These are phyloP conservation scores for Sebastes matsubarae DNA, from an alignment of 2,797 vertebrate genomes.

Conservation along the genomic window DNA sequence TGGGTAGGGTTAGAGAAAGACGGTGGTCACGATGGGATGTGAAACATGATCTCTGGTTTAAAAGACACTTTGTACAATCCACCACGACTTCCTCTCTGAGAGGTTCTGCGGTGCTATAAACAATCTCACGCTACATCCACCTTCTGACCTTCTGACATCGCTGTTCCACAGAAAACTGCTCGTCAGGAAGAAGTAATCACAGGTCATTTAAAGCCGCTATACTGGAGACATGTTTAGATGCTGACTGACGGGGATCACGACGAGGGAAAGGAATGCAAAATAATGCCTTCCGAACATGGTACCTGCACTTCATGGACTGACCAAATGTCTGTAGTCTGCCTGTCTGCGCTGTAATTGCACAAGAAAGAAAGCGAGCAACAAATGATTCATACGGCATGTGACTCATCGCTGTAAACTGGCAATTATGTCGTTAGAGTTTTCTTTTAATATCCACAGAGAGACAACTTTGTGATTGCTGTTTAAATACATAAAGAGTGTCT, in stretches of 20 bases:
- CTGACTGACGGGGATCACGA: background rate
- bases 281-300: background rate
- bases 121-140: background rate
- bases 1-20: background rate
- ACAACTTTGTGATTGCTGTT: background rate
- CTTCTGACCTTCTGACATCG: background rate
- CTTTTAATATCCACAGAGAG: background rate
- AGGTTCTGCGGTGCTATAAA: background rate
- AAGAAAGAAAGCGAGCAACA: background rate
- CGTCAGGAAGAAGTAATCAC: background rate
- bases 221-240: background rate
- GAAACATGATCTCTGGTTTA: background rate
- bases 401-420: constrained; percentile 7
- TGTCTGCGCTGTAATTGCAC: constrained; percentile 12
- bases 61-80: background rate
- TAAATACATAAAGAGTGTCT: background rate
- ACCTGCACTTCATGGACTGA: background rate
- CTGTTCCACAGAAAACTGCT: background rate
- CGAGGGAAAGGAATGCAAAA: background rate
- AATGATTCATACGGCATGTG: background rate
- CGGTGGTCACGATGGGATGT: background rate
- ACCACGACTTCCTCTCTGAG: background rate
- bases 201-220: background rate
- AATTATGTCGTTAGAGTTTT: background rate
- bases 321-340: background rate